phyloP scores from a whole-genome alignment of 1,140 invertebrate genomes.

The Helicoverpa armigera region DNA sequence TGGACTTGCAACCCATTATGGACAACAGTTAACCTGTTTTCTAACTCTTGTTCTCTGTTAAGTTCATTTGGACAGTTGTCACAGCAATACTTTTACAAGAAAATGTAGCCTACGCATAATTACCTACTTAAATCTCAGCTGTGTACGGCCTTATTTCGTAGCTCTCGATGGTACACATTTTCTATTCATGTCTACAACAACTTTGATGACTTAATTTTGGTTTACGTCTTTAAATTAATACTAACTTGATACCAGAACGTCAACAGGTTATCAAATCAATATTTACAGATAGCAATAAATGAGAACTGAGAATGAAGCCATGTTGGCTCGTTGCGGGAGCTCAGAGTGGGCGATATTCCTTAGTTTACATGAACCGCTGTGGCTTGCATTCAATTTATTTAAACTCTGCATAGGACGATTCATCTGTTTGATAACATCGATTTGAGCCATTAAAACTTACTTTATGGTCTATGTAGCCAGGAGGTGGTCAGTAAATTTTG shows the following conservation, averaged over 20 bases:
- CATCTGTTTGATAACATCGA: slow-evolving; percentile 70
- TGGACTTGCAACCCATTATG: background rate
- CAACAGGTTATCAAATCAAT: background rate
- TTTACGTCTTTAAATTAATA: too few relatives aligned
- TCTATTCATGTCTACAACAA: too few relatives aligned
- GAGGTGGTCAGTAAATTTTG: slow-evolving; percentile 67
- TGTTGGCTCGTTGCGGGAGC: background rate
- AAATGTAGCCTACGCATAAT: background rate
- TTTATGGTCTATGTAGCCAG: slow-evolving; percentile 62
- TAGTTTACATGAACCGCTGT: slow-evolving; percentile 59
- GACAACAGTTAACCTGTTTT: slow-evolving; percentile 3
- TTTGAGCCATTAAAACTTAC: slow-evolving; percentile 69
- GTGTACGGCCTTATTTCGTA: background rate
- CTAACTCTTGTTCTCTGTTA: slow-evolving; percentile 14
- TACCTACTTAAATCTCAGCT: background rate
- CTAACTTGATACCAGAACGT: background rate
- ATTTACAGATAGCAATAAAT: slow-evolving; percentile 25
- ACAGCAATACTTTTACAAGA: slow-evolving; percentile 1
- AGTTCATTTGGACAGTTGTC: slow-evolving; percentile 17
- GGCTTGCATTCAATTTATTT: slow-evolving; percentile 64
- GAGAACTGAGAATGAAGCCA: slow-evolving; percentile 16
- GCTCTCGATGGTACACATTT: slow-evolving; percentile 5
- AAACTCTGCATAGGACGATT: slow-evolving; percentile 58
- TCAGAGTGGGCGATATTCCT: slow-evolving; percentile 54
- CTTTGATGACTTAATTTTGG: too few relatives aligned